A percentile compares a stretch with the other conserved stretches of the same genome.
phyloP scores from a whole-genome alignment of 1,140 invertebrate genomes.

The Zophobas atratus region DNA sequence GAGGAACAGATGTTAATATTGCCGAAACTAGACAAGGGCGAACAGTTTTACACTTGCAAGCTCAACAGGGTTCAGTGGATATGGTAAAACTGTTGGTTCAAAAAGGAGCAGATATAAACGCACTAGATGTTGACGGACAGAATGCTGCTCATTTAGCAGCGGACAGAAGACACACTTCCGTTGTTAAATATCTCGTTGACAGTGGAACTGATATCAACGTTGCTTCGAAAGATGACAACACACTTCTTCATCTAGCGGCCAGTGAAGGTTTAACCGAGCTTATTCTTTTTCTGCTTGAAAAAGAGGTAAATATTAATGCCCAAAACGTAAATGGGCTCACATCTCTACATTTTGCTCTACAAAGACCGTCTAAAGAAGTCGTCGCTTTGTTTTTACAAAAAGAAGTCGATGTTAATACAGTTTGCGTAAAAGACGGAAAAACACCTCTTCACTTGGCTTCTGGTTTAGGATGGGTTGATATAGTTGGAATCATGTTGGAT shows the following conservation, averaged over 20 bases:
- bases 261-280: not conserved
- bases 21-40: not conserved
- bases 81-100: not conserved
- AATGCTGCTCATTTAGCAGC: not conserved
- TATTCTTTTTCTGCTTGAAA: not conserved
- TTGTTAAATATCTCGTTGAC: not conserved
- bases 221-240: not conserved
- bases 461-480: not conserved
- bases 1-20: not conserved
- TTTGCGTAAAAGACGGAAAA: not conserved
- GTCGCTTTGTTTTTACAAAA: not conserved
- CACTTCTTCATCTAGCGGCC: not conserved
- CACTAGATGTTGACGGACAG: not conserved
- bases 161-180: not conserved
- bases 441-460: not conserved
- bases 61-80: not conserved
- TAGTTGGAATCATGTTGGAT: constrained; percentile 67
- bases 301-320: not conserved
- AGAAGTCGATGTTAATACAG: not conserved
- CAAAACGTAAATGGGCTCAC: not conserved
- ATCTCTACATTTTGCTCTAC: not conserved
- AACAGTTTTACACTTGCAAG: not conserved
- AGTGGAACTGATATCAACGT: not conserved
- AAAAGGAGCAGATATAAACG: not conserved
- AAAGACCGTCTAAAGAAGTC: not conserved